Evolutionary conservation across 2,888 invertebrate species (phyloP).

Genomic region (Camptogramma bilineatum): DNA sequence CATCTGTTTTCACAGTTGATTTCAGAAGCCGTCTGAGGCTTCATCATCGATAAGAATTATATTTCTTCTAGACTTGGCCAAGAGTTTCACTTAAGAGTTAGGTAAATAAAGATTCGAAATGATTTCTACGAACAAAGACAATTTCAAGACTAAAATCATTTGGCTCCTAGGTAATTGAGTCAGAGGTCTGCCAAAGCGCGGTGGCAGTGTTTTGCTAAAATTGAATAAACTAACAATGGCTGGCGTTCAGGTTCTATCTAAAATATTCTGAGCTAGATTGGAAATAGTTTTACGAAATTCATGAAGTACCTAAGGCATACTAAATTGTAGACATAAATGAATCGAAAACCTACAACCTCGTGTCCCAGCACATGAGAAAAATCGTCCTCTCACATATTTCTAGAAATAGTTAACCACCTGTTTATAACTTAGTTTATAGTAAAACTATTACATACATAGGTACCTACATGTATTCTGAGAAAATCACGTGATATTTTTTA

Average conservation of each 20-base stretch:
- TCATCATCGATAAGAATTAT: neutral
- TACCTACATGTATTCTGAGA: neutral
- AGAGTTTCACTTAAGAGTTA: neutral
- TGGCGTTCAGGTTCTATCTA: conserved; percentile 15
- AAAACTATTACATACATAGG: too few relatives aligned
- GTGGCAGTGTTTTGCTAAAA: conserved; percentile 16
- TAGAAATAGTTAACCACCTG: neutral
- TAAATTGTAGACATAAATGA: neutral
- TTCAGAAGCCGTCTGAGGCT: neutral
- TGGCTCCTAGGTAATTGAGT: conserved; percentile 23
- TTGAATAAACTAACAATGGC: conserved; percentile 23
- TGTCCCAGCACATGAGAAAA: neutral
- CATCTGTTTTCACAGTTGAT: neutral
- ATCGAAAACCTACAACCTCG: neutral
- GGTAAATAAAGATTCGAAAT: neutral
- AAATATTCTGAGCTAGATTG: conserved; percentile 24
- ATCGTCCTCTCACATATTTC: neutral
- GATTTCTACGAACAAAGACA: neutral
- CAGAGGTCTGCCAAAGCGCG: conserved; percentile 17
- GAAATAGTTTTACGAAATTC: conserved; percentile 5
- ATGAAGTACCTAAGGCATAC: neutral
- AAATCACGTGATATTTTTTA: too few relatives aligned
- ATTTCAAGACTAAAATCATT: neutral
- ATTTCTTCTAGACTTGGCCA: neutral
- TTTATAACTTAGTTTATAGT: too few relatives aligned